A percentile compares a stretch with the other conserved stretches of the same genome.
Evolutionary conservation across 1,140 invertebrate species (phyloP).

Genomic region (Drosophila pruinosa): DNA sequence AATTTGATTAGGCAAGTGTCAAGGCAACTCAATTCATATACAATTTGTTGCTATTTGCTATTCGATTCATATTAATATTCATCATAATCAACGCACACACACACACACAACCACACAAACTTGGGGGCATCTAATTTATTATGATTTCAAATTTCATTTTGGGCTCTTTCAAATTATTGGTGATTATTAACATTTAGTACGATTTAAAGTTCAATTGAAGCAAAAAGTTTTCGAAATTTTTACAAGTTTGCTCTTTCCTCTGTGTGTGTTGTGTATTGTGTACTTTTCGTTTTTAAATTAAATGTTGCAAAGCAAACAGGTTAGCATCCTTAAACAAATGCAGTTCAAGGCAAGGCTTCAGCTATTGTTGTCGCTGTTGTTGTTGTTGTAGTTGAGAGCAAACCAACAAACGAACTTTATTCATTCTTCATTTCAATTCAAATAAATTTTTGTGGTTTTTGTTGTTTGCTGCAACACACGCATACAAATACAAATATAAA

Average conservation of each 20-base stretch:
- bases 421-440: constrained; percentile 38
- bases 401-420: constrained; percentile 10
- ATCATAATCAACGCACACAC: constrained; percentile 24
- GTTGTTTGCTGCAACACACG: constrained; percentile 22
- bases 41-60: constrained; percentile 16
- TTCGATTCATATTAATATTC: constrained; percentile 39
- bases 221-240: constrained; percentile 32
- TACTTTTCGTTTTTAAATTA: not conserved
- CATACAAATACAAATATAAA: too few relatives aligned
- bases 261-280: too few relatives aligned
- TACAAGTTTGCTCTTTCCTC: not conserved
- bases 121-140: constrained; percentile 1
- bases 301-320: not conserved
- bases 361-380: not conserved
- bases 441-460: constrained; percentile 1
- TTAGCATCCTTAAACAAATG: not conserved
- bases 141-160: constrained; percentile 23
- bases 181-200: constrained; percentile 69
- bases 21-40: constrained; percentile 33
- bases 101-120: not conserved
- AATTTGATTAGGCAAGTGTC: constrained; percentile 48
- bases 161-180: constrained; percentile 48
- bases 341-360: not conserved
- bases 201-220: constrained; percentile 61
- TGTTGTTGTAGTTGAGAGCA: not conserved